Conservation (phyloP, 2,113 vertebrate genomes). For the Scopus umbretta region DNA sequence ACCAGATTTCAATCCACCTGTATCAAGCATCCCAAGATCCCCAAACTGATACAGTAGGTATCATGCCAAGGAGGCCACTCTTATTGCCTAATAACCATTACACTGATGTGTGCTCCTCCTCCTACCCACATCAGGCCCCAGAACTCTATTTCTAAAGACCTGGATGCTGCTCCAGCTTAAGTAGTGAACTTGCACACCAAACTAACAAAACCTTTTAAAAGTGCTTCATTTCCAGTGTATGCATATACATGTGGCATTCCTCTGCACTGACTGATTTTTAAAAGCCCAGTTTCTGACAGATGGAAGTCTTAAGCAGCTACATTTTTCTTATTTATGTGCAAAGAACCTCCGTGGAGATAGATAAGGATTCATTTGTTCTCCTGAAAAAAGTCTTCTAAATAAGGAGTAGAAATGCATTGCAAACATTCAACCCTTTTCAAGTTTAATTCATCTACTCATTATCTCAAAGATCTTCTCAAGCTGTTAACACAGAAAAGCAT, state of each 20-base stretch:
- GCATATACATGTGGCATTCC: not conserved
- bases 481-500: not conserved
- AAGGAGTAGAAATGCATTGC: not conserved
- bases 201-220: not conserved
- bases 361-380: not conserved
- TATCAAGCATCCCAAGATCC: not conserved
- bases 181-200: not conserved
- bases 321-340: not conserved
- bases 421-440: not conserved
- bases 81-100: not conserved
- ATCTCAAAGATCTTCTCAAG: not conserved
- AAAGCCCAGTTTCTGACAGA: not conserved
- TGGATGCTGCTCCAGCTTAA: not conserved
- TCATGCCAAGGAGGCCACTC: not conserved
- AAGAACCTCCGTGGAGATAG: not conserved
- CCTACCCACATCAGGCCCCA: not conserved
- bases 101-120: not conserved
- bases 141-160: not conserved
- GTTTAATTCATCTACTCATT: not conserved
- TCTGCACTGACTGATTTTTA: not conserved
- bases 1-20: not conserved
- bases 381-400: not conserved
- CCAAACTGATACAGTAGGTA: not conserved
- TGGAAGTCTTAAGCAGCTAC: not conserved
- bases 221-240: not conserved